Conservation (phyloP, 2,113 vertebrate species). For the Xenopus laevis region DNA sequence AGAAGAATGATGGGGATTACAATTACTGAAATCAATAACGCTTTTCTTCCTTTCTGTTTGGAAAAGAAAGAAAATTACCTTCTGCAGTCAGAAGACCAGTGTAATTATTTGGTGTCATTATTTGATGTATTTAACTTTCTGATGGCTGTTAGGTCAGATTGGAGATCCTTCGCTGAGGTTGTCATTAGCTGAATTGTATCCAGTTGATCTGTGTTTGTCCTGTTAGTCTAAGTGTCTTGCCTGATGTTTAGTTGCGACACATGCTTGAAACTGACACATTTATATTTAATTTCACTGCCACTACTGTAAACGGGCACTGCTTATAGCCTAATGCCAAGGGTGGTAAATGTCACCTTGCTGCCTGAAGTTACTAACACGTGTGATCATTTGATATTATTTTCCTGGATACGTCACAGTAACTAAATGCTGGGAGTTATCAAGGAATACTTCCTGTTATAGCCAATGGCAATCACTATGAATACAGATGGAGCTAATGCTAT, state of each 20-base stretch:
- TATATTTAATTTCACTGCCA: neutral
- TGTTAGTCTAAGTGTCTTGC: conserved; percentile 23
- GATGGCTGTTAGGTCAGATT: conserved; percentile 46
- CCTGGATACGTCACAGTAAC: no score
- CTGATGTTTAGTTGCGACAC: conserved; percentile 3
- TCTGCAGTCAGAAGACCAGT: conserved; percentile 2
- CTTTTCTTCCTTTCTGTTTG: conserved; percentile 49
- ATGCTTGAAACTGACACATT: neutral
- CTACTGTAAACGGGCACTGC: neutral
- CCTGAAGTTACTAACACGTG: no score
- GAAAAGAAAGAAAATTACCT: conserved; percentile 41
- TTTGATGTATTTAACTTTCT: conserved; percentile 56
- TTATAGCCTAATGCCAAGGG: neutral
- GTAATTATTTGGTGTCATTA: conserved; percentile 48
- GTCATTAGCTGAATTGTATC: conserved; percentile 40
- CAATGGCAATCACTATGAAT: no score
- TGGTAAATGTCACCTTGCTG: no score
- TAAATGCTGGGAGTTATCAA: no score
- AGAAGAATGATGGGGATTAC: conserved; percentile 36
- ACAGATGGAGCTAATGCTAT: no score
- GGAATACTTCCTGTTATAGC: no score
- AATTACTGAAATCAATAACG: conserved; percentile 51
- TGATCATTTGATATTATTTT: no score
- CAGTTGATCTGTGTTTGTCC: conserved; percentile 36
- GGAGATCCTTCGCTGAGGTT: conserved; percentile 11